Percentiles rank a stretch among this genome's conserved stretches.
Conservation (phyloP, 2,888 invertebrate genomes). For the Limnephilus lunatus region DNA sequence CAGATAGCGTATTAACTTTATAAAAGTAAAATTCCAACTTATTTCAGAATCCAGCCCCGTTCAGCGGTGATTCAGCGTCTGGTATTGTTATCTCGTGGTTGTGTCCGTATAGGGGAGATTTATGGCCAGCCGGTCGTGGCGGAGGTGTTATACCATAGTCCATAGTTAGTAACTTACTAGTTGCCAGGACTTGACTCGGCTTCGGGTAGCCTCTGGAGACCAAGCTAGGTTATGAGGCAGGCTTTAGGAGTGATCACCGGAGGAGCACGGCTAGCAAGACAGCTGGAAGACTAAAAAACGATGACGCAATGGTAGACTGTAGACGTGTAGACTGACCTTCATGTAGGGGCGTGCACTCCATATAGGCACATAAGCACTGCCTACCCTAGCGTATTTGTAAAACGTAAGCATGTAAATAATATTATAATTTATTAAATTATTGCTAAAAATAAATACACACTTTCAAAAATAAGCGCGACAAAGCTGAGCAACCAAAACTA, state of each 20-base stretch:
- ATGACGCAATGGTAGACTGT: not conserved
- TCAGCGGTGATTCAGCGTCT: not conserved
- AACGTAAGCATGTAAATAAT: no score
- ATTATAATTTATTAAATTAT: no score
- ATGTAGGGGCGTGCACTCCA: no score
- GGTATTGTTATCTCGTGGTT: constrained; percentile 56
- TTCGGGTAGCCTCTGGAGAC: not conserved
- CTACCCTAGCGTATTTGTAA: no score
- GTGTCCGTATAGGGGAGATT: constrained; percentile 60
- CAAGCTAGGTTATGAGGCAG: not conserved
- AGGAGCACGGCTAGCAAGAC: not conserved
- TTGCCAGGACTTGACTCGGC: not conserved
- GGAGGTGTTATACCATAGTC: not conserved
- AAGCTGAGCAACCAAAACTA: no score
- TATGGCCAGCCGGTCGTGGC: constrained; percentile 32
- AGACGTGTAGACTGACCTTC: no score
- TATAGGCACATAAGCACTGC: no score
- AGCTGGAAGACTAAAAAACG: not conserved
- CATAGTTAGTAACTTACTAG: not conserved
- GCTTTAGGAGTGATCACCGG: not conserved
- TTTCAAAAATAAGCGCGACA: no score
- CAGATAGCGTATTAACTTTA: not conserved
- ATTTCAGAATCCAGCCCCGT: not conserved
- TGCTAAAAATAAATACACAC: no score
- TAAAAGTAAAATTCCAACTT: not conserved